Evolutionary conservation across 2,113 vertebrate genomes (phyloP), one percentile per base, ranked within the genome.

Genomic region (Ceyx melanurus): DNA sequence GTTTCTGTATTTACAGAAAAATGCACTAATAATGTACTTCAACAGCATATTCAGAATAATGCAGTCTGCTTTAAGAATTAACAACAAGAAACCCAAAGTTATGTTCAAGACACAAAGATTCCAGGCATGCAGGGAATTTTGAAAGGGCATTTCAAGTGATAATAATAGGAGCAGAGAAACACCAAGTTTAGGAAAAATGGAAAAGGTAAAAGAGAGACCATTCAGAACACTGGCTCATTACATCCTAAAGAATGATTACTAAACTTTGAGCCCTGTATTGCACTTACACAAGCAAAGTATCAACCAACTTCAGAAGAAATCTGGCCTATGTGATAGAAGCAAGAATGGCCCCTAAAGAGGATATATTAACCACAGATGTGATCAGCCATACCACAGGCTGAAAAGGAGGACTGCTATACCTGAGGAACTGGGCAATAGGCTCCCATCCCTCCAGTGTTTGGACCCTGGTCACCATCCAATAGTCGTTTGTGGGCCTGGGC

Each of bases 381-480:
- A 92, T 73, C 28, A 46, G 14, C 25, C 22, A 42, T 58, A 37
- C 8, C 40, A 40, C 33, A 50, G 66, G 29, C 33, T 31, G 66
- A 77, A n/a, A 5, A 37, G 33, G 14, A 88, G 56, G 14, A 53
- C 33, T 21, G 89, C 70, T 22, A 17, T 95, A 98, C 98, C 98
- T 99, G 98, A 33, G 98, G 98, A 37, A 98, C 97, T 0, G 98
- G 98, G 68, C 98, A 98, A 80, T 98, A 98, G 13, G 98, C 98
- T 56, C 98, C 98, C 98, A 99, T 98, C 77, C 98, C 98, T 2
- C 97, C 98, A 0, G 98, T 98, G 95, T 97, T 98, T 18, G 98
- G 98, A 5, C 98, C 98, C 76, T 80, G 85, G 76, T 98, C 98
- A 6, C 98, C 98, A 11, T 99, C 98, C 89, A 96, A 88, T 66